A percentile compares a stretch with the other conserved stretches of the same genome.
Conservation (phyloP, 2,888 invertebrate species). For the Ochropacha duplaris region DNA sequence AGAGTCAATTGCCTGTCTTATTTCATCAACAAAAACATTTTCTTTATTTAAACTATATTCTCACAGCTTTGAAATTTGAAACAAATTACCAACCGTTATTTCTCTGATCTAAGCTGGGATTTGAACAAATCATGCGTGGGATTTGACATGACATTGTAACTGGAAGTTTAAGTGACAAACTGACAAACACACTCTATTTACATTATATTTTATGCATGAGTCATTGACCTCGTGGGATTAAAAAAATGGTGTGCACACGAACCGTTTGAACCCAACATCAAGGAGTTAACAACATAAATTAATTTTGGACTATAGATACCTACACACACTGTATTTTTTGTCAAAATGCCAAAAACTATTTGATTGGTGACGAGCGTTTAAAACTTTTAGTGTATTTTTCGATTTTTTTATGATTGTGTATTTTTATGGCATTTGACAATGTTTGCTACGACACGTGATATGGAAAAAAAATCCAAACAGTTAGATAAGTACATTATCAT, state of each 20-base stretch:
- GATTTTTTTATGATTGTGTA: slow-evolving; percentile 8
- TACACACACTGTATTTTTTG: slow-evolving; percentile 28
- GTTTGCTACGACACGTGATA: too few relatives aligned
- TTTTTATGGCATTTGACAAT: background rate
- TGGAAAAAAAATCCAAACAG: too few relatives aligned
- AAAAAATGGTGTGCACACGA: slow-evolving; percentile 15
- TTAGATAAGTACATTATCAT: too few relatives aligned
- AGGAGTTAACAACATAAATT: slow-evolving; percentile 14
- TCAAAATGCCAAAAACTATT: slow-evolving; percentile 40
- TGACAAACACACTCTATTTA: slow-evolving; percentile 9
- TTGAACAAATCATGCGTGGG: background rate
- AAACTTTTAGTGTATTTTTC: slow-evolving; percentile 18
- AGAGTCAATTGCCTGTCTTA: too few relatives aligned
- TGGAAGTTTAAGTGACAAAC: background rate
- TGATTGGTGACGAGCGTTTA: slow-evolving; percentile 21
- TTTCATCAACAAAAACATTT: background rate
- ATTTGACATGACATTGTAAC: background rate
- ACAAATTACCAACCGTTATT: background rate
- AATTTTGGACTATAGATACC: slow-evolving; percentile 26
- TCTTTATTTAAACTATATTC: background rate
- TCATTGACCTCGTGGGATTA: slow-evolving; percentile 29
- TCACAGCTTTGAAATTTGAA: background rate
- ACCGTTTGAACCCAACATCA: slow-evolving; percentile 8
- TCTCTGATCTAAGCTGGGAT: background rate
- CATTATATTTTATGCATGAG: slow-evolving; percentile 14